These are phyloP conservation scores for Rattus rattus DNA, from an alignment of 2,113 vertebrate genomes.

Conservation along the genomic window DNA sequence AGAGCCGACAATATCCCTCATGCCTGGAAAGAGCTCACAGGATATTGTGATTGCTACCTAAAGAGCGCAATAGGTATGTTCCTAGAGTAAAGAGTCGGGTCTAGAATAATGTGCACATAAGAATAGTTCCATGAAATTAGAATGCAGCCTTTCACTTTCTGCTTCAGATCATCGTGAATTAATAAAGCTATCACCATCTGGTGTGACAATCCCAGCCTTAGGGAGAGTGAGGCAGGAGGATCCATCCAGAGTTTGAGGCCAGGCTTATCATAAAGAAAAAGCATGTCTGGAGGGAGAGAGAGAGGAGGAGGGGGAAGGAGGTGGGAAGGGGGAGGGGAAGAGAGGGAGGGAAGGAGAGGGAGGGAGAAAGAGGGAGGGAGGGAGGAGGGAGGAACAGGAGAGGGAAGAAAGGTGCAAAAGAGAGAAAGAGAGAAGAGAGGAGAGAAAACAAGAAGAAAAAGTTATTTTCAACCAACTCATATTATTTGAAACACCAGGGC, in stretches of 20 bases:
- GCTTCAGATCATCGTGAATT: neutral
- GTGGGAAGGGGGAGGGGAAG: rapidly evolving
- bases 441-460: neutral
- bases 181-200: neutral
- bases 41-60: neutral
- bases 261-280: neutral
- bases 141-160: neutral
- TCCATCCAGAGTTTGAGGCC: neutral
- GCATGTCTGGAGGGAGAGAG: neutral
- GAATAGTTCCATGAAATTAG: neutral
- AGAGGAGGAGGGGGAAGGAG: too few relatives aligned
- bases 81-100: neutral
- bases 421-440: neutral
- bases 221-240: neutral
- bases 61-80: neutral
- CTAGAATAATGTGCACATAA: neutral
- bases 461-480: neutral
- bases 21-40: neutral
- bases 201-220: too few relatives aligned
- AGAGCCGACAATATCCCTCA: neutral
- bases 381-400: rapidly evolving
- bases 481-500: conserved; percentile 5
- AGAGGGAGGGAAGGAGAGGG: neutral
- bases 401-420: neutral
- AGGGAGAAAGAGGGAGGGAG: neutral